Base-by-base conservation (phyloP, 2,113 vertebrate species). In the Ceuthmochares aereus region DNA sequence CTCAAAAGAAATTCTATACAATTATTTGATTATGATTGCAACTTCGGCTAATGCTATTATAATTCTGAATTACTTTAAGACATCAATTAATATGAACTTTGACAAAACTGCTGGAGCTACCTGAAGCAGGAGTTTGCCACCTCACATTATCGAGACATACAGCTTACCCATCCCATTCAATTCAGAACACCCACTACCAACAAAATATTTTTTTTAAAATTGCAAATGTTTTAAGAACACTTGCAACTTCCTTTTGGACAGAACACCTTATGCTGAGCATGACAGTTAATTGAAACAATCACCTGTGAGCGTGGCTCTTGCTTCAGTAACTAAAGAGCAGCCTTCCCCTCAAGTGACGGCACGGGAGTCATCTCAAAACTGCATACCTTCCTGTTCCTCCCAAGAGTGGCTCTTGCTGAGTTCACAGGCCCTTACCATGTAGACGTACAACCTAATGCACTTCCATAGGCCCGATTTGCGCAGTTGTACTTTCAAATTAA, bases 321-420 rank as follows among this genome's bases (percentile, higher is more conserved):
- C 2, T 47, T 59, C 43, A 81, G 63, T 9, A 32, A 58, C 12
- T n/a, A 9, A 69, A n/a, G 19, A n/a, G 49, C 30, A 60, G 17
- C 29, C 25, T 30, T 74, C 25, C n/a, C 23, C 30, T 54, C 7
- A 14, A 49, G n/a, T 3, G 30, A 6, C 0, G 4, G 36, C 3
- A 3, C 30, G 32, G 21, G 22, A 81, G 45, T 62, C 21, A 5
- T 14, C 43, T 30, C 62, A n/a, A 0, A 4, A 25, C 32, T 26
- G 47, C 67, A 63, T 17, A 26, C 2, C 36, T 1, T 26, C 3
- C 36, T 1, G 0, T 27, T 45, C 4, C 1, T n/a, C 43, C 40
- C 76, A 62, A 15, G 30, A 9, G 15, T 0, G 6, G 55, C 1
- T 52, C 55, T 13, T 27, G 15, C 36, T 29, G 55, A 43, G 25